These are phyloP conservation scores for Calephelis virginiensis DNA, from an alignment of 1,140 invertebrate genomes.

Conservation along the genomic window DNA sequence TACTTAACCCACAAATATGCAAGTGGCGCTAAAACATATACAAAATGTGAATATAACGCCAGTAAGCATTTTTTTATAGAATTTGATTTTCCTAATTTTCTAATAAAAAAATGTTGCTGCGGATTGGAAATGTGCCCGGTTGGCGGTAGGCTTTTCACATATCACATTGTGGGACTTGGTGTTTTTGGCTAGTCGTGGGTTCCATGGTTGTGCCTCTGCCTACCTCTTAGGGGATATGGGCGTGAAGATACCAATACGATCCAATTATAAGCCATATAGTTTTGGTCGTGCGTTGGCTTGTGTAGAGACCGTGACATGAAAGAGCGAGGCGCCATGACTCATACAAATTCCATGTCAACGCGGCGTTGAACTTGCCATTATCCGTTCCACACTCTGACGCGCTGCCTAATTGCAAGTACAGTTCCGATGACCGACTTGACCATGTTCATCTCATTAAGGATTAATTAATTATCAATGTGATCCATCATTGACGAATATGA, in stretches of 20 bases:
- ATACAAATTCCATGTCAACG: constrained; percentile 10
- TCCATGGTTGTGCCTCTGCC: too few relatives aligned
- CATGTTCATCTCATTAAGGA: constrained; percentile 10
- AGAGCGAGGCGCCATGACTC: constrained; percentile 4
- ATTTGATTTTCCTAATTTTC: too few relatives aligned
- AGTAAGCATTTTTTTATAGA: too few relatives aligned
- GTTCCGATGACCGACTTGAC: constrained; percentile 10
- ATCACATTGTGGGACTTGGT: too few relatives aligned
- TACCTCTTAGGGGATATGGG: too few relatives aligned
- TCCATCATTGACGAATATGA: constrained; percentile 1
- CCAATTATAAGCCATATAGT: constrained; percentile 5
- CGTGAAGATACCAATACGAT: background rate
- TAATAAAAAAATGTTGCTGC: too few relatives aligned
- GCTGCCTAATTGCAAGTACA: constrained; percentile 9
- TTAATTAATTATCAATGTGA: constrained; percentile 6
- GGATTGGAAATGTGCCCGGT: too few relatives aligned
- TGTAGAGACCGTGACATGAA: constrained; percentile 2
- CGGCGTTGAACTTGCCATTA: constrained; percentile 16
- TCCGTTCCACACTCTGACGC: constrained; percentile 2
- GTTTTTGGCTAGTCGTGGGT: too few relatives aligned
- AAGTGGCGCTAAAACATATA: too few relatives aligned
- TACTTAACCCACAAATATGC: too few relatives aligned
- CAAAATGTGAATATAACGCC: too few relatives aligned
- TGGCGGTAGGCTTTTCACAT: too few relatives aligned
- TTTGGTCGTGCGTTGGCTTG: constrained; percentile 8